Conservation (phyloP, 2,113 vertebrate genomes). For the Hemichromis elongatus region DNA sequence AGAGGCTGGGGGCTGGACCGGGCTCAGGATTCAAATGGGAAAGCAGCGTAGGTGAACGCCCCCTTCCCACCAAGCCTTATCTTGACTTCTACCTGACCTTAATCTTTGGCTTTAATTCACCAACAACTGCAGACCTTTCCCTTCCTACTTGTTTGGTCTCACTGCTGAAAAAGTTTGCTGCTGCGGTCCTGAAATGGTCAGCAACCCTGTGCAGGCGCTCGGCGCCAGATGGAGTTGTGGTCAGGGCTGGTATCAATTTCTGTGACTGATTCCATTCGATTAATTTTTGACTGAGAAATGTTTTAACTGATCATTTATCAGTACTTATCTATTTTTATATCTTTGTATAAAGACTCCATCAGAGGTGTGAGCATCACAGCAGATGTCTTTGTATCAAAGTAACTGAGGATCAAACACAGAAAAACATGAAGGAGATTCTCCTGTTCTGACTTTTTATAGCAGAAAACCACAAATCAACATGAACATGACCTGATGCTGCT, state of each 20-base stretch:
- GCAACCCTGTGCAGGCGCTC: not conserved
- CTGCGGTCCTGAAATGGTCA: not conserved
- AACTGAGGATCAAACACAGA: not conserved
- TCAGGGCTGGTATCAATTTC: accelerated
- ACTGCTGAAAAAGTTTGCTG: not conserved
- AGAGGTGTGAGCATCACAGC: not conserved
- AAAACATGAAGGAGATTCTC: not conserved
- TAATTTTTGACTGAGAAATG: not conserved
- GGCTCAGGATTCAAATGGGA: constrained; percentile 95
- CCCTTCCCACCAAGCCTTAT: constrained; percentile 37
- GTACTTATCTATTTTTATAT: too few species aligned
- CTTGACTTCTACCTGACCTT: constrained; percentile 42
- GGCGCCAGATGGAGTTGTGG: not conserved
- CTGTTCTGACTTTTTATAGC: not conserved
- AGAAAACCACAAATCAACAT: not conserved
- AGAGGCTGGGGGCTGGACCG: constrained; percentile 88
- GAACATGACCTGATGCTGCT: not conserved
- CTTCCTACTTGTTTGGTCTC: constrained; percentile 42
- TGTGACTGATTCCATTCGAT: too few species aligned
- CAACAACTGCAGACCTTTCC: constrained; percentile 48
- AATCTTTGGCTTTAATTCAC: constrained; percentile 50
- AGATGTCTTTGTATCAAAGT: not conserved
- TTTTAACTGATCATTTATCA: not conserved
- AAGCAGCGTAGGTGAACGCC: constrained; percentile 79
- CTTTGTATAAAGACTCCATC: too few species aligned